phyloP scores from a whole-genome alignment of 2,113 vertebrate species.

The Meles meles region DNA sequence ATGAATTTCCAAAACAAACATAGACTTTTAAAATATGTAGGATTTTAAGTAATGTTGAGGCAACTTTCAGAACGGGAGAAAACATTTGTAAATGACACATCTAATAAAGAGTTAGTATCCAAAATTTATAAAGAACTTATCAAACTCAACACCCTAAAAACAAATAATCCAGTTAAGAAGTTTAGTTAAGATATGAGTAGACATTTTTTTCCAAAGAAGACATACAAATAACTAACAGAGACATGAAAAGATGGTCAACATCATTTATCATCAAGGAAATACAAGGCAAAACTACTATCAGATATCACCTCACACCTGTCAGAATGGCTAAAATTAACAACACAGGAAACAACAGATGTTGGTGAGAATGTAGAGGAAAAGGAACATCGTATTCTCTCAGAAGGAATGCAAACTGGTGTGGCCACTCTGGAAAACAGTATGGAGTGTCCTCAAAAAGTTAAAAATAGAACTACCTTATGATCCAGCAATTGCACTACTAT shows the following conservation, averaged over 20 bases:
- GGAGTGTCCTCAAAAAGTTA: neutral
- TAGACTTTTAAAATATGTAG: neutral
- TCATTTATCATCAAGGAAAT: neutral
- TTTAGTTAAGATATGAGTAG: neutral
- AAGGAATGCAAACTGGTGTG: neutral
- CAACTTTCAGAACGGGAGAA: neutral
- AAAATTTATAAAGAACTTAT: neutral
- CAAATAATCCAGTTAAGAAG: neutral
- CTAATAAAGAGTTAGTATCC: neutral
- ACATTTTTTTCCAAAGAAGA: neutral
- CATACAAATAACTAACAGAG: neutral
- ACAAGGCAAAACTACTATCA: neutral
- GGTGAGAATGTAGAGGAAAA: neutral
- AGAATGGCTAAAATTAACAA: neutral
- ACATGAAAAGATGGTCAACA: neutral
- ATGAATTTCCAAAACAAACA: constrained; percentile 2
- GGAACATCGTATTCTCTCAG: neutral
- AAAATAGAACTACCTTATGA: neutral
- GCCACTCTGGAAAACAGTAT: neutral
- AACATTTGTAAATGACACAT: neutral
- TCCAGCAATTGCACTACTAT: neutral
- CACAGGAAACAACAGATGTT: neutral
- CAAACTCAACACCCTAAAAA: neutral
- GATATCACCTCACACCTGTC: neutral
- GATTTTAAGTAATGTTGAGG: neutral